Base-by-base conservation (phyloP, 2,888 invertebrate species). In the Nudaria mundana region DNA sequence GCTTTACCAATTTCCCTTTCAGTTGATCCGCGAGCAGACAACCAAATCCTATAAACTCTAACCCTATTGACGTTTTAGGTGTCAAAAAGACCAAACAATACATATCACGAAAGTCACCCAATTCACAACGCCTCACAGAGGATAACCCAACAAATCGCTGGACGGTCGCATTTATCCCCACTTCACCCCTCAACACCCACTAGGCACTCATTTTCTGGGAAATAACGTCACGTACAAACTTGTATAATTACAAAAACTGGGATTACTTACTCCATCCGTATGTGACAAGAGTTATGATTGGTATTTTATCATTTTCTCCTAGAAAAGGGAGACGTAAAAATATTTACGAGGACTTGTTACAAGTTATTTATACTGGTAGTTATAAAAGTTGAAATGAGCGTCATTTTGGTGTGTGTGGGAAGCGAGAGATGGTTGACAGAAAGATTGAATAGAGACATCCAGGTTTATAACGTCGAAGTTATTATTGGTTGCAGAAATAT, bases 201-300 rank as follows among this genome's bases (percentile, higher is more conserved):
- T n/a, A n/a, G n/a, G n/a, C n/a, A n/a, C 63, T 70, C 63, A 65
- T 70, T 70, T 69, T 55, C 56, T 58, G 51, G 59, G 52, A 51
- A 67, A 63, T 57, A 61, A 52, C 61, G 65, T 69, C 69, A 72
- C 70, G 69, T 69, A 47, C 63, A 48, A 56, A 42, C 49, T 46
- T 53, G 57, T 56, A 61, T 71, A 69, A 71, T 72, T 73, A 71
- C 69, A 65, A 69, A 71, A 71, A 65, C 58, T 56, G 53, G 54
- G 46, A 69, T 65, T 60, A 52, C 56, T 53, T 46, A 47, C 48
- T 53, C 41, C 22, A 24, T 40, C 30, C 52, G 41, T 47, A 52
- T 49, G 47, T 55, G 55, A 51, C 52, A 48, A 56, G 48, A 48
- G 40, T 52, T 51, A 48, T 37, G 41, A 49, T 47, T 53, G 45